These are phyloP conservation scores for Nestor notabilis DNA, from an alignment of 2,113 vertebrate species.

Conservation along the genomic window DNA sequence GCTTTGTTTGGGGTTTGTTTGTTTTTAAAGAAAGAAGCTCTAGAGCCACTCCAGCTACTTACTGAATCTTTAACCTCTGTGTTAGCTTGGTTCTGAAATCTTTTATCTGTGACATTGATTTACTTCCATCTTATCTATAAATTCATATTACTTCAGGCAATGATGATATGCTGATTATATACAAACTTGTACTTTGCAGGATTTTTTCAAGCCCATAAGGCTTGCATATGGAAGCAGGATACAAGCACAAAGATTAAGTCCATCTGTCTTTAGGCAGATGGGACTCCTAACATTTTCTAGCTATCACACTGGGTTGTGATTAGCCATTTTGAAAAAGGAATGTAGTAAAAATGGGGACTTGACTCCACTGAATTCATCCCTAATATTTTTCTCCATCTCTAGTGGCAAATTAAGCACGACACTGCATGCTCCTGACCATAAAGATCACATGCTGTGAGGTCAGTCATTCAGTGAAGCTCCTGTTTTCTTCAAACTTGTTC, in stretches of 20 bases:
- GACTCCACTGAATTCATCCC: not conserved
- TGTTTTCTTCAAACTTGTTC: not conserved
- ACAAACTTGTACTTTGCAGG: not conserved
- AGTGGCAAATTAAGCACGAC: not conserved
- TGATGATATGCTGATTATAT: not conserved
- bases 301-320: not conserved
- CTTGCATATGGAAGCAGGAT: not conserved
- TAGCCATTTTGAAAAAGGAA: not conserved
- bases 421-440: not conserved
- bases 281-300: not conserved
- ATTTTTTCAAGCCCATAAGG: not conserved
- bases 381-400: not conserved
- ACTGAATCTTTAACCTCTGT: not conserved
- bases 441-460: not conserved
- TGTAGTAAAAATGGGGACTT: not conserved
- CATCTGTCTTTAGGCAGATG: not conserved
- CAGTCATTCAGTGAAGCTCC: not conserved
- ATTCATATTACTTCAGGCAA: not conserved
- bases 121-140: not conserved
- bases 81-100: not conserved
- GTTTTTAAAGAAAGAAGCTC: not conserved
- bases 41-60: not conserved
- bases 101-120: not conserved
- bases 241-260: not conserved
- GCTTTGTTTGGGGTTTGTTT: not conserved